A percentile compares a stretch with the other conserved stretches of the same genome.
Evolutionary conservation across 2,113 vertebrate genomes (phyloP).

Genomic region (Oryzias woworae): DNA sequence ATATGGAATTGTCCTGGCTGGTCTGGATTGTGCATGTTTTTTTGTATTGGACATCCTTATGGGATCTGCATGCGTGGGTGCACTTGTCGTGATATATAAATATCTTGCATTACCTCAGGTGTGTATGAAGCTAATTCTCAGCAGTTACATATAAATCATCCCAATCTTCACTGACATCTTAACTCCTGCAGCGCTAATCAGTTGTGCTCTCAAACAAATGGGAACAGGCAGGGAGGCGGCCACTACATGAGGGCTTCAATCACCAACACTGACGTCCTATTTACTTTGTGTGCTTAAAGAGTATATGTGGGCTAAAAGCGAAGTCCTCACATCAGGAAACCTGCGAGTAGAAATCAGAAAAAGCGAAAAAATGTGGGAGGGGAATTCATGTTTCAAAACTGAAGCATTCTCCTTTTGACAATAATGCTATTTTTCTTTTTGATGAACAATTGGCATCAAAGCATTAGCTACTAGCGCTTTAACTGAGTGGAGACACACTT

Average conservation of each 20-base stretch:
- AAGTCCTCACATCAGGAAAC: no score
- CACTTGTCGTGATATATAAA: constrained; percentile 33
- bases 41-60: constrained; percentile 3
- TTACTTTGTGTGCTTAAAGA: constrained; percentile 29
- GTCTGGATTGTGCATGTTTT: background rate
- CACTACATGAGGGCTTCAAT: constrained; percentile 45
- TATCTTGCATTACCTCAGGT: constrained; percentile 47
- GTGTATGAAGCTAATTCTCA: constrained; percentile 48
- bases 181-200: constrained; percentile 48
- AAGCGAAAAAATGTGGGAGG: no score
- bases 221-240: constrained; percentile 38
- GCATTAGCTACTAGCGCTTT: no score
- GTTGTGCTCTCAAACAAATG: constrained; percentile 42
- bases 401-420: no score
- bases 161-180: constrained; percentile 47
- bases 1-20: constrained; percentile 16
- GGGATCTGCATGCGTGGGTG: constrained; percentile 11
- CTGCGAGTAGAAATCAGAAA: no score
- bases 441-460: no score
- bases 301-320: constrained; percentile 6
- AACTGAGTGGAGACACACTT: no score
- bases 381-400: no score
- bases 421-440: no score
- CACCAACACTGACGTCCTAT: constrained; percentile 30
- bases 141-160: constrained; percentile 48